These are phyloP conservation scores for Gymnoscopelus microlampas DNA, from an alignment of 2,797 vertebrate species.

Conservation along the genomic window DNA sequence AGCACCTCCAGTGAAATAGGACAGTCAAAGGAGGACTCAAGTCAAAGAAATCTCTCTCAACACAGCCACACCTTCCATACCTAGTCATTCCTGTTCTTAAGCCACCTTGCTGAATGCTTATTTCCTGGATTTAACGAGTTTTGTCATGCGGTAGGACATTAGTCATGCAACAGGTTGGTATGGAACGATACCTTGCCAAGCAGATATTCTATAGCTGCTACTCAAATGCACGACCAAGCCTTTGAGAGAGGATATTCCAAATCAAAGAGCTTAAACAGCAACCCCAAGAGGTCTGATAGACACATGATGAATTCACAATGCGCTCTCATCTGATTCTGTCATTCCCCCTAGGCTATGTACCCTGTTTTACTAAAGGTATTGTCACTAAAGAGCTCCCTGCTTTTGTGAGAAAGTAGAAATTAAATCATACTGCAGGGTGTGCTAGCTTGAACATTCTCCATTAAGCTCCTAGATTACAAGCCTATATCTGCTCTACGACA, in stretches of 20 bases:
- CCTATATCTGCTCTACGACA: conserved; percentile 14
- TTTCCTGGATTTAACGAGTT: conserved; percentile 42
- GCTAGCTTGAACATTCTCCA: neutral
- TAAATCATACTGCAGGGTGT: conserved; percentile 3
- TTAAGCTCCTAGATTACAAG: conserved; percentile 18
- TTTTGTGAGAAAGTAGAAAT: conserved; percentile 41
- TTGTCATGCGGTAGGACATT: conserved; percentile 33
- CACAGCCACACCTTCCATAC: conserved; percentile 44
- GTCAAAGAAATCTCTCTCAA: conserved; percentile 33
- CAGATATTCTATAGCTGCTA: conserved; percentile 29
- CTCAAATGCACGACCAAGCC: conserved; percentile 30
- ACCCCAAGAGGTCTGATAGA: conserved; percentile 51
- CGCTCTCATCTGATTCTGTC: conserved; percentile 60
- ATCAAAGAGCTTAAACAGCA: conserved; percentile 41
- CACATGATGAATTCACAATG: conserved; percentile 63
- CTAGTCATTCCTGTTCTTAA: conserved; percentile 30
- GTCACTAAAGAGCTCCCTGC: conserved; percentile 27
- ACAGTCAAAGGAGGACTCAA: conserved; percentile 16
- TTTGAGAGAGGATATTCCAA: conserved; percentile 33
- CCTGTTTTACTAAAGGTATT: conserved; percentile 37
- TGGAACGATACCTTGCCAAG: conserved; percentile 36
- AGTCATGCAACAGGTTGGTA: conserved; percentile 63
- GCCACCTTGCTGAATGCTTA: conserved; percentile 23
- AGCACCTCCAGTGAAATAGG: conserved; percentile 17
- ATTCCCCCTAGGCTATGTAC: conserved; percentile 55